Conservation (phyloP, 1,140 invertebrate genomes). For the fruit fly (Drosophila melanogaster) region DNA sequence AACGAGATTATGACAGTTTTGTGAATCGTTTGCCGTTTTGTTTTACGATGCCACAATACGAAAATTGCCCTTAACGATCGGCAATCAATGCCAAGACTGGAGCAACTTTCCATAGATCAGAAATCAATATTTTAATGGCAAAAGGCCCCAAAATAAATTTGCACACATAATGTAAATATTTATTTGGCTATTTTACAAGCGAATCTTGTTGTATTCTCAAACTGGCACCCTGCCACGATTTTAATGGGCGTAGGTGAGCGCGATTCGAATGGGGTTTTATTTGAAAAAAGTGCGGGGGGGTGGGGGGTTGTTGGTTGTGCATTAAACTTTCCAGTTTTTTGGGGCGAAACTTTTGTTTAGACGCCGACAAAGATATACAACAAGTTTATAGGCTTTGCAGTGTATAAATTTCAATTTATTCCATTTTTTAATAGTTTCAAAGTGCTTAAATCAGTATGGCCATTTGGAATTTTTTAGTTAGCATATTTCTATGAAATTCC, state of each 20-base stretch:
- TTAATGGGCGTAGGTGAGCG: slow-evolving; percentile 59
- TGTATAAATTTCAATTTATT: neutral
- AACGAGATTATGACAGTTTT: slow-evolving; percentile 58
- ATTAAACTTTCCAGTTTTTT: slow-evolving; percentile 22
- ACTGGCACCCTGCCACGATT: slow-evolving; percentile 64
- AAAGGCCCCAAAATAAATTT: slow-evolving; percentile 60
- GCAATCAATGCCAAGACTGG: slow-evolving; percentile 48
- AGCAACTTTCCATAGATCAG: slow-evolving; percentile 48
- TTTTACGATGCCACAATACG: slow-evolving; percentile 34
- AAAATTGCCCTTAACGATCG: slow-evolving; percentile 54
- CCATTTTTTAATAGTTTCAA: neutral
- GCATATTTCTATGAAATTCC: neutral
- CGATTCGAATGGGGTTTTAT: slow-evolving; percentile 13
- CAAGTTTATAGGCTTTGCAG: neutral
- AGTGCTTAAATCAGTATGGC: neutral
- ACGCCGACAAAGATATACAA: neutral
- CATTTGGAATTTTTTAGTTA: neutral
- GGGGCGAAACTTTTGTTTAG: slow-evolving; percentile 3
- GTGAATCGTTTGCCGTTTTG: slow-evolving; percentile 38
- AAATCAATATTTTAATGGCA: slow-evolving; percentile 47
- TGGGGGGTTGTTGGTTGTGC: slow-evolving; percentile 15
- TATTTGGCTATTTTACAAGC: slow-evolving; percentile 4
- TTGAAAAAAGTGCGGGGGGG: neutral
- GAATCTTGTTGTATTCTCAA: slow-evolving; percentile 5
- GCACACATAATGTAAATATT: slow-evolving; percentile 47